Conservation (phyloP, 2,797 vertebrate genomes). For the Myotis pilosus region DNA sequence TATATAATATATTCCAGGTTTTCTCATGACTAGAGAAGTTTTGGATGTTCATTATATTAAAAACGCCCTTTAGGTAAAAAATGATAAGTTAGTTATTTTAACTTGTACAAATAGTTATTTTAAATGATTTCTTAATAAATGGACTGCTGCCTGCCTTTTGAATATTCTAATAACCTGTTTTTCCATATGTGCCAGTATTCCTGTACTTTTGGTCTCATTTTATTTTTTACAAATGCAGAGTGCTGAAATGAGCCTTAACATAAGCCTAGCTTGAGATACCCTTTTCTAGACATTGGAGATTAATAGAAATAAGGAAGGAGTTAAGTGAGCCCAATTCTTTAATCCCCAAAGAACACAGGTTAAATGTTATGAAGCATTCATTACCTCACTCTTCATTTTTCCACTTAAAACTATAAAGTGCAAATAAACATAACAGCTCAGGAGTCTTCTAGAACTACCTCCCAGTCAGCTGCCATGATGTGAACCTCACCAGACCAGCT, state of each 20-base stretch:
- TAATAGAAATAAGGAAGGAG: not conserved
- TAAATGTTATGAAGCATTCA: conserved; percentile 38
- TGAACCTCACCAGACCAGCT: not conserved
- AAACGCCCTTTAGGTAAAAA: conserved; percentile 67
- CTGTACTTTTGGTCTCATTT: not conserved
- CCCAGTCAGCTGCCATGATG: not conserved
- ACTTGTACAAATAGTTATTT: conserved; percentile 57
- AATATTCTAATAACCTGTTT: not conserved
- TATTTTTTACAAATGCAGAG: not conserved
- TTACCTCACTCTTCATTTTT: conserved; percentile 24
- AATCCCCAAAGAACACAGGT: not conserved
- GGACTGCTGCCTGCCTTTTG: not conserved
- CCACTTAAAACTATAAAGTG: conserved; percentile 44
- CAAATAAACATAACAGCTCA: conserved; percentile 22
- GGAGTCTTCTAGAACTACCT: not conserved
- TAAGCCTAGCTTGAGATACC: not conserved
- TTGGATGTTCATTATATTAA: conserved; percentile 68
- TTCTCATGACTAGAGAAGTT: conserved; percentile 60
- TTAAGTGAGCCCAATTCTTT: not conserved
- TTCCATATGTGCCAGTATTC: not conserved
- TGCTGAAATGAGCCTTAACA: not conserved
- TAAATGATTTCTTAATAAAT: conserved; percentile 57
- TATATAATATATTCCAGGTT: conserved; percentile 78
- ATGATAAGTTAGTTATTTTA: conserved; percentile 64
- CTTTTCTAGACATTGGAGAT: conserved; percentile 25